Evolutionary conservation across 2,113 vertebrate genomes (phyloP).

Genomic region (Myotis brandtii): DNA sequence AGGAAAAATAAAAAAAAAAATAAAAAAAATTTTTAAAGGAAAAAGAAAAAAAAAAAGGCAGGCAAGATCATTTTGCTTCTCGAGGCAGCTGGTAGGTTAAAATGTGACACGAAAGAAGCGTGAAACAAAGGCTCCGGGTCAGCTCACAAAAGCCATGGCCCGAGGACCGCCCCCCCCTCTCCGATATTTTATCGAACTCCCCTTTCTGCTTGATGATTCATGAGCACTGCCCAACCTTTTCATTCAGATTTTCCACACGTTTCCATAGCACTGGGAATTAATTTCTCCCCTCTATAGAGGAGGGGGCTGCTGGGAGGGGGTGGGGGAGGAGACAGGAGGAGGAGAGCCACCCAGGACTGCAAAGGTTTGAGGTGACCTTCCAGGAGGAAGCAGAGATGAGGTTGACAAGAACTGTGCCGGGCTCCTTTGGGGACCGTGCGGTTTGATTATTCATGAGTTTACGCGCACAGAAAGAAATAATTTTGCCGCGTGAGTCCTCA

Average conservation of each 20-base stretch:
- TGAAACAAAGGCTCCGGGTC: slow-evolving; percentile 50
- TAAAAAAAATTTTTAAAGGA: slow-evolving; percentile 77
- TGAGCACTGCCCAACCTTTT: neutral
- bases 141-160: slow-evolving; percentile 70
- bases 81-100: slow-evolving; percentile 87
- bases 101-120: slow-evolving; percentile 82
- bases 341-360: slow-evolving; percentile 45
- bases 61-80: slow-evolving; percentile 84
- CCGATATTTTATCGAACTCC: neutral
- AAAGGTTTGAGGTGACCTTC: slow-evolving; percentile 76
- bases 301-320: neutral
- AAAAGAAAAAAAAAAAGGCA: slow-evolving; percentile 83
- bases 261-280: slow-evolving; percentile 54
- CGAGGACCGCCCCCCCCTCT: neutral
- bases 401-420: neutral
- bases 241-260: slow-evolving; percentile 53
- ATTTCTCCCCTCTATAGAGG: slow-evolving; percentile 45
- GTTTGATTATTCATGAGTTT: slow-evolving; percentile 80
- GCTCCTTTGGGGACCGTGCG: slow-evolving; percentile 33
- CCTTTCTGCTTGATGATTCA: slow-evolving; percentile 40
- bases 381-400: slow-evolving; percentile 53
- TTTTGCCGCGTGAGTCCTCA: slow-evolving; percentile 66
- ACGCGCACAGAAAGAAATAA: slow-evolving; percentile 68
- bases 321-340: slow-evolving; percentile 13
- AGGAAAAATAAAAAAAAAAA: slow-evolving; percentile 89